Percentiles rank a stretch among this genome's conserved stretches.
Conservation (phyloP, 2,797 vertebrate genomes). For the Bucorvus abyssinicus region DNA sequence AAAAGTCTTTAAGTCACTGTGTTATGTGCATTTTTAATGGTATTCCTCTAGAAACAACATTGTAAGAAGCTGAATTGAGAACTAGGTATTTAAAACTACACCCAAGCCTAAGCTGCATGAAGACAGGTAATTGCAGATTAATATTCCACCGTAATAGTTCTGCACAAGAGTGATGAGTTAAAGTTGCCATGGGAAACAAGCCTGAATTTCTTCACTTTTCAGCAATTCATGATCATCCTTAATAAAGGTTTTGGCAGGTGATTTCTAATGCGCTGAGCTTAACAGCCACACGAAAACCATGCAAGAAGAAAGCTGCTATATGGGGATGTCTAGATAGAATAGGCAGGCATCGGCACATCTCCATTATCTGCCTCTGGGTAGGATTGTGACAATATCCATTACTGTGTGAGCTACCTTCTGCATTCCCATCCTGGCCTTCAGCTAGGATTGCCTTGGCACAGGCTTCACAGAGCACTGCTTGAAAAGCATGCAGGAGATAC, state of each 20-base stretch:
- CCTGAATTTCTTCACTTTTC: slow-evolving; percentile 47
- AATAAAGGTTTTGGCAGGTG: slow-evolving; percentile 45
- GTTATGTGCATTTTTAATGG: neutral
- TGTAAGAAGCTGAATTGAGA: neutral
- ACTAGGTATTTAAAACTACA: neutral
- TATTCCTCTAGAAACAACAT: neutral
- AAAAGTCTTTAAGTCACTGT: neutral
- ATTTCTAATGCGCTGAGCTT: slow-evolving; percentile 5
- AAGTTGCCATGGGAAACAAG: slow-evolving; percentile 64
- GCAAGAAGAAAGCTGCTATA: neutral
- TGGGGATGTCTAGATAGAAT: neutral
- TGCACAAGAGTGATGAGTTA: neutral
- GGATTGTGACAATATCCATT: neutral
- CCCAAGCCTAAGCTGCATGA: slow-evolving; percentile 19
- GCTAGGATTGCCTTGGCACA: neutral
- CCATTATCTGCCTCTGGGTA: neutral
- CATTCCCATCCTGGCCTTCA: neutral
- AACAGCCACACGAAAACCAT: neutral
- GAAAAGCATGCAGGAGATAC: neutral
- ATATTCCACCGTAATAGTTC: slow-evolving; percentile 34
- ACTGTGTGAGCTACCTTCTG: neutral
- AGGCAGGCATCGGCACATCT: neutral
- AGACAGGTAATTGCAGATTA: slow-evolving; percentile 53
- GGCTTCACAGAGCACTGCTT: fast-evolving
- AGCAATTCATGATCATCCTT: neutral